A percentile compares a stretch with the other conserved stretches of the same genome.
phyloP scores from a whole-genome alignment of 2,888 invertebrate genomes.

The Notodonta ziczac region DNA sequence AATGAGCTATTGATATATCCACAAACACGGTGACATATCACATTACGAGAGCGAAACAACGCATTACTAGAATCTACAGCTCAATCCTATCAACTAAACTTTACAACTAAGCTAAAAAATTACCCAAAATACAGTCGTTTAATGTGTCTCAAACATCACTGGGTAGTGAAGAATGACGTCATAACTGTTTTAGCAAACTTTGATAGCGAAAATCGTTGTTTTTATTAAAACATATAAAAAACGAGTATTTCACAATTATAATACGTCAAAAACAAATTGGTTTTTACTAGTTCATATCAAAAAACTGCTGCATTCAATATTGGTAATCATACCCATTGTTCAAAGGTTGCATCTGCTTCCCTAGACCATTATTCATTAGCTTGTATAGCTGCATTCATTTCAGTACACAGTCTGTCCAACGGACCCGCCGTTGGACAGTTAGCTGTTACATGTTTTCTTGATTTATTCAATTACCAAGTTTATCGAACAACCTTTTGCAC shows the following conservation, averaged over 20 bases:
- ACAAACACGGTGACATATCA: constrained; percentile 35
- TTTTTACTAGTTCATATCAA: too few species aligned
- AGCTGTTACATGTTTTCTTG: constrained; percentile 30
- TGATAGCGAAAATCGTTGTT: too few species aligned
- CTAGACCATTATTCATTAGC: constrained; percentile 24
- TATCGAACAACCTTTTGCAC: constrained; percentile 55
- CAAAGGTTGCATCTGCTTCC: constrained; percentile 8
- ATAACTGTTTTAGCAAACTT: too few species aligned
- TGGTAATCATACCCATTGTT: too few species aligned
- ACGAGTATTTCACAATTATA: too few species aligned
- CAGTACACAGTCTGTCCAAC: constrained; percentile 15
- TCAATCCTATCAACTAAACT: constrained; percentile 37
- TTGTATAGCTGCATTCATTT: constrained; percentile 21
- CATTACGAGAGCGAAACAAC: constrained; percentile 25
- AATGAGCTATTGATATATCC: constrained; percentile 12
- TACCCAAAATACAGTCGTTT: too few species aligned
- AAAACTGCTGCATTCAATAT: too few species aligned
- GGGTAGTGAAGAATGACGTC: too few species aligned
- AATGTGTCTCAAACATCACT: too few species aligned
- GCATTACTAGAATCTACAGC: constrained; percentile 34
- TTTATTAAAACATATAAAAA: too few species aligned
- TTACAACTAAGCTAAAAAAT: constrained; percentile 7
- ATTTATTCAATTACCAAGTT: constrained; percentile 35
- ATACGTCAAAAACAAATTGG: too few species aligned
- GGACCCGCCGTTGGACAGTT: constrained; percentile 11